Percentiles rank a stretch among this genome's conserved stretches.
Evolutionary conservation across 2,797 vertebrate genomes (phyloP).

Genomic region (Paguma larvata): DNA sequence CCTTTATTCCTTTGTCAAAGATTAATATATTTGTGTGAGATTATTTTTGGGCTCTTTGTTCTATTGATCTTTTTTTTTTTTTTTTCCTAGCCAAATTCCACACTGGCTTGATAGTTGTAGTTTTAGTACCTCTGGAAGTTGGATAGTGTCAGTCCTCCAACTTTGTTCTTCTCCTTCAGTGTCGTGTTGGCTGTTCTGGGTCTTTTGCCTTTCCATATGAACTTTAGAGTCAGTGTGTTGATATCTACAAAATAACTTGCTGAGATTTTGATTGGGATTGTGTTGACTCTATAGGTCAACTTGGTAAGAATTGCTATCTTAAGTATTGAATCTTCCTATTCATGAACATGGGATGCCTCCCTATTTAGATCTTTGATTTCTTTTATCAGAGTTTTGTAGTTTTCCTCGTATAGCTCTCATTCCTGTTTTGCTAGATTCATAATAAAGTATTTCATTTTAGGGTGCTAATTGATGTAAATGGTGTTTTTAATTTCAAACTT

Average conservation of each 20-base stretch:
- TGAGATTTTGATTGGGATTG: background rate
- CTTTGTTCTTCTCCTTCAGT: background rate
- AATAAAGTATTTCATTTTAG: background rate
- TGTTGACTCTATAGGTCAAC: background rate
- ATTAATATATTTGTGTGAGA: background rate
- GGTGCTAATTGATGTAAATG: background rate
- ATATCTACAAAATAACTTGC: background rate
- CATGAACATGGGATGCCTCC: background rate
- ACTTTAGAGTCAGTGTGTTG: background rate
- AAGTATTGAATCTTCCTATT: background rate
- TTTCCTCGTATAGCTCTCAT: background rate
- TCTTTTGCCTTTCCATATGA: background rate
- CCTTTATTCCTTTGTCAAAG: background rate
- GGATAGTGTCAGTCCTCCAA: background rate
- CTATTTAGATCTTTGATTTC: background rate
- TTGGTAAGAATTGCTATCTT: background rate
- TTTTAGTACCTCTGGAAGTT: background rate
- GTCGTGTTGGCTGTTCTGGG: background rate
- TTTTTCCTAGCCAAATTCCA: background rate
- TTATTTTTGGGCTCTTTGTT: background rate
- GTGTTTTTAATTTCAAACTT: background rate
- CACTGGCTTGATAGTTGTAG: background rate
- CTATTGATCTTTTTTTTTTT: background rate
- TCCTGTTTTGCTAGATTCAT: background rate
- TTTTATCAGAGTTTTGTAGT: background rate